These are phyloP conservation scores for Opisthocomus hoazin DNA, from an alignment of 2,113 vertebrate species.

Conservation along the genomic window DNA sequence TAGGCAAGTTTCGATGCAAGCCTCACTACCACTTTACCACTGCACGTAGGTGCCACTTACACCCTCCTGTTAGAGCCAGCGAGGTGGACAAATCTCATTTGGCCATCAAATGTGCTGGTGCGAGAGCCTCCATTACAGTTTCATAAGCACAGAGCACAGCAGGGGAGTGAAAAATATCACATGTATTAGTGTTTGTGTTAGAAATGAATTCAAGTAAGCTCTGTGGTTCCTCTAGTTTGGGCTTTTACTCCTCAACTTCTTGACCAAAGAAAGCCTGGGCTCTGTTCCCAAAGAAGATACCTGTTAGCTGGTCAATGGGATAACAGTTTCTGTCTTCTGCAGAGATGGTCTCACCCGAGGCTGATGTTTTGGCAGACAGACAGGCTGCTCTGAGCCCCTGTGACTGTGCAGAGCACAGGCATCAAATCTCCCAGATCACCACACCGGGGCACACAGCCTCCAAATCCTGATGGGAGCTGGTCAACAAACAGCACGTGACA, in stretches of 20 bases:
- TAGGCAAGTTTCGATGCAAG: conserved; percentile 37
- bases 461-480: background rate
- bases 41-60: background rate
- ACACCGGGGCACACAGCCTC: background rate
- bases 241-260: background rate
- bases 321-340: background rate
- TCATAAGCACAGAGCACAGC: background rate
- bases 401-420: background rate
- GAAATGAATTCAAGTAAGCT: background rate
- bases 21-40: background rate
- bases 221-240: background rate
- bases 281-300: background rate
- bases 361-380: background rate
- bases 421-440: background rate
- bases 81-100: background rate
- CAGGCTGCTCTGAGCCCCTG: background rate
- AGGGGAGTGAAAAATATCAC: background rate
- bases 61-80: background rate
- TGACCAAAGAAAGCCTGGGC: background rate
- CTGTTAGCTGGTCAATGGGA: background rate
- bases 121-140: background rate
- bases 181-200: background rate
- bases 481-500: background rate
- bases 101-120: background rate
- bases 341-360: background rate